Base-by-base conservation (phyloP, 2,888 invertebrate species). In the Geotrupes spiniger region DNA sequence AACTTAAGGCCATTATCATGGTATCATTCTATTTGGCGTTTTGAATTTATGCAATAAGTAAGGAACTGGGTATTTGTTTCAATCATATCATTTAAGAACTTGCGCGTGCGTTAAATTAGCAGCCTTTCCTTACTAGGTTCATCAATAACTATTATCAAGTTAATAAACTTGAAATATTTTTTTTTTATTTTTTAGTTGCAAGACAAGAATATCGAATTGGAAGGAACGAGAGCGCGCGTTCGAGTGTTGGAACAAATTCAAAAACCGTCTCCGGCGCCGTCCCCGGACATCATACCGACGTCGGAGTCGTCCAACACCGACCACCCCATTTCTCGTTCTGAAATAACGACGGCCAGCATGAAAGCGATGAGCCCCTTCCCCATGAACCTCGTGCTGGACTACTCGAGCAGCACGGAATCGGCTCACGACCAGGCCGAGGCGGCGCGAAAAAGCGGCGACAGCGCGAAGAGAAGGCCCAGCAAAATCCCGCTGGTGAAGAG, bases 131-230 rank as follows among this genome's bases (percentile, higher is more conserved):
- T n/a, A n/a, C n/a, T n/a, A n/a, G n/a, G n/a, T n/a, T n/a, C n/a
- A n/a, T n/a, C n/a, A n/a, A n/a, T n/a, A n/a, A n/a, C n/a, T n/a
- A n/a, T n/a, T n/a, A n/a, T n/a, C n/a, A n/a, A n/a, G n/a, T n/a
- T n/a, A n/a, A n/a, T n/a, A n/a, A n/a, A n/a, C n/a, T n/a, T n/a
- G n/a, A n/a, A n/a, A n/a, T n/a, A n/a, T n/a, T n/a, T n/a, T 10
- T 40, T 42, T 36, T 43, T 42, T 36, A 52, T 46, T 56, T 71
- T 70, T 10, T 76, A 91, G 89, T 73, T 91, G 61, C 89, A 89
- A 71, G 89, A 91, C 71, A 84, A 85, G 68, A 87, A 83, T 63
- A 89, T 90, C 61, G 89, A 91, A 69, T 65, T 90, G 62, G 90
- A 90, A 71, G 89, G 89, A n/a, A 87, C 89, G 10, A 78, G 82